Evolutionary conservation across 2,113 vertebrate species (phyloP).

Genomic region (Spilogale gracilis): DNA sequence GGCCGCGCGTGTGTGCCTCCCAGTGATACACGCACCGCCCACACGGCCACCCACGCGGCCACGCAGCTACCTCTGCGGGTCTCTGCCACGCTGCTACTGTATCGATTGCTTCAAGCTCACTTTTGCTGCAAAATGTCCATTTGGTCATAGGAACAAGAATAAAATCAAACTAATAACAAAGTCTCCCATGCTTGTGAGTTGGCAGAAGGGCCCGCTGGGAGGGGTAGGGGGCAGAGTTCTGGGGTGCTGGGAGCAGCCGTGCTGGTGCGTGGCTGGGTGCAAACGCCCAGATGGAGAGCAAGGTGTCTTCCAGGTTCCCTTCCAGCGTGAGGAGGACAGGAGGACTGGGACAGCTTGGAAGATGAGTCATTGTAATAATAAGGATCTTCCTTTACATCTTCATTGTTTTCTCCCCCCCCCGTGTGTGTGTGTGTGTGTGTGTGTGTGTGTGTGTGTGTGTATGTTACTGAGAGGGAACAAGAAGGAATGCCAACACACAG

Average conservation of each 20-base stretch:
- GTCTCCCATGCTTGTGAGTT: slow-evolving; percentile 73
- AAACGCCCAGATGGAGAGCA: slow-evolving; percentile 78
- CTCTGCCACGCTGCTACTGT: background rate
- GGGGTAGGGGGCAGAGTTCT: slow-evolving; percentile 69
- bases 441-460: background rate
- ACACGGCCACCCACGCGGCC: too few species aligned
- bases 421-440: background rate
- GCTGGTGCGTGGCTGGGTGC: slow-evolving; percentile 55
- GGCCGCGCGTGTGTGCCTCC: rapidly evolving
- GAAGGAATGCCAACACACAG: background rate
- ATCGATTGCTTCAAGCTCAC: background rate
- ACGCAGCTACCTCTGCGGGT: rapidly evolving
- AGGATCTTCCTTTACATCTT: slow-evolving; percentile 29
- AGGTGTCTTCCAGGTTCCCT: slow-evolving; percentile 64
- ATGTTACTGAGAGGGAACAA: background rate
- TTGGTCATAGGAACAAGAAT: slow-evolving; percentile 38
- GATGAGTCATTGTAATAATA: slow-evolving; percentile 49
- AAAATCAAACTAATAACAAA: background rate
- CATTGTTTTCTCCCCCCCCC: background rate
- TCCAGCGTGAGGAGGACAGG: background rate
- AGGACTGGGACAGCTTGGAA: background rate
- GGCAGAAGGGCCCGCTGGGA: slow-evolving; percentile 71
- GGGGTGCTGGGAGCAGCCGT: slow-evolving; percentile 70
- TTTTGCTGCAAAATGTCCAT: slow-evolving; percentile 38
- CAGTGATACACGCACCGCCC: too few species aligned